phyloP scores from a whole-genome alignment of 2,888 invertebrate genomes.

The Ochropacha duplaris region DNA sequence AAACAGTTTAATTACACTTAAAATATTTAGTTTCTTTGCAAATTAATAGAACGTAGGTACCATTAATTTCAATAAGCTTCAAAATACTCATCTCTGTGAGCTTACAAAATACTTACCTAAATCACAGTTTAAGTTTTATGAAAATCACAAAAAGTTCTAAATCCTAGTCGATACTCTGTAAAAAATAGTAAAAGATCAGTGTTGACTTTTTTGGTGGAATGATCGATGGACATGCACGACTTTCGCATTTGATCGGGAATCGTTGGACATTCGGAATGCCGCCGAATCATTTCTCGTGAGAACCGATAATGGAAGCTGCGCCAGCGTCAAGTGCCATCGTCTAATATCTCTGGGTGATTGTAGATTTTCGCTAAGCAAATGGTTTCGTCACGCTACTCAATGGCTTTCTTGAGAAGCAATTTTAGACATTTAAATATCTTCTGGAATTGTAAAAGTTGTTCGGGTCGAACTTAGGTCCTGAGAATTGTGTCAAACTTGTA shows the following conservation, averaged over 20 bases:
- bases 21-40: no score
- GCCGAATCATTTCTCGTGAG: slow-evolving; percentile 77
- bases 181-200: slow-evolving; percentile 58
- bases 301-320: slow-evolving; percentile 53
- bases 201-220: slow-evolving; percentile 71
- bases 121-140: slow-evolving; percentile 9
- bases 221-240: slow-evolving; percentile 78
- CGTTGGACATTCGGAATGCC: slow-evolving; percentile 72
- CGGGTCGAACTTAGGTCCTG: slow-evolving; percentile 54
- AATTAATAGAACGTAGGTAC: background rate
- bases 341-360: slow-evolving; percentile 69
- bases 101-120: background rate
- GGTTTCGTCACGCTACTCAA: slow-evolving; percentile 71
- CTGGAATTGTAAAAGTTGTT: slow-evolving; percentile 48
- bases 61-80: background rate
- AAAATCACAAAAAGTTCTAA: slow-evolving; percentile 12
- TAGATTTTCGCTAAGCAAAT: slow-evolving; percentile 76
- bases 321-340: slow-evolving; percentile 61
- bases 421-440: slow-evolving; percentile 46
- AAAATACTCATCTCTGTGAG: background rate
- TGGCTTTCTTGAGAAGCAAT: slow-evolving; percentile 71
- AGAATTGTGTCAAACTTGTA: slow-evolving; percentile 60
- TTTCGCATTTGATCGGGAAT: slow-evolving; percentile 71
- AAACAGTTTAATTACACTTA: no score
- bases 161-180: slow-evolving; percentile 44